Evolutionary conservation across 2,888 invertebrate genomes (phyloP).

Genomic region (Oxycera nigricornis): DNA sequence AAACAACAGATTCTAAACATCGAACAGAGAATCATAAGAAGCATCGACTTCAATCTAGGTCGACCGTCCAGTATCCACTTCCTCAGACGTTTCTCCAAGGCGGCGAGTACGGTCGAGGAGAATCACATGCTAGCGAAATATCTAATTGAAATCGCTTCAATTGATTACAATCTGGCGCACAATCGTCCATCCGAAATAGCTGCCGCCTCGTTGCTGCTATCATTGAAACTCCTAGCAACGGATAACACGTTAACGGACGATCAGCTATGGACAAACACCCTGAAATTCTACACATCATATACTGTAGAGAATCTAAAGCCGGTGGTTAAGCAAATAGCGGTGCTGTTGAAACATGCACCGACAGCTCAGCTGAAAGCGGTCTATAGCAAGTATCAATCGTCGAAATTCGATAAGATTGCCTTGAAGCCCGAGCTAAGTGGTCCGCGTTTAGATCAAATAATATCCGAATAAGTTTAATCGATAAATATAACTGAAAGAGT

Average conservation of each 20-base stretch:
- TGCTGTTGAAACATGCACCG: conserved; percentile 72
- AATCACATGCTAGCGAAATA: conserved; percentile 88
- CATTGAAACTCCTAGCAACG: conserved; percentile 57
- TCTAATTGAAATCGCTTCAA: conserved; percentile 82
- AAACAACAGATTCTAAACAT: conserved; percentile 80
- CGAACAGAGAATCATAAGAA: conserved; percentile 79
- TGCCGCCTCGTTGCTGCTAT: conserved; percentile 57
- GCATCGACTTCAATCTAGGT: conserved; percentile 81
- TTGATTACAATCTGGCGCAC: conserved; percentile 81
- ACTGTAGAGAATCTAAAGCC: conserved; percentile 72
- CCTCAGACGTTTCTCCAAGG: conserved; percentile 77
- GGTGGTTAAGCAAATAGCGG: conserved; percentile 73
- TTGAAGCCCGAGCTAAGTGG: conserved; percentile 67
- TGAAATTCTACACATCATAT: conserved; percentile 81
- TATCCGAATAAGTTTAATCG: background rate
- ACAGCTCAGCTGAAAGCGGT: conserved; percentile 75
- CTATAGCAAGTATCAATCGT: conserved; percentile 70
- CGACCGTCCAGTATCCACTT: conserved; percentile 90
- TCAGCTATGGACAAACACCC: conserved; percentile 75
- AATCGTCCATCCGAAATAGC: conserved; percentile 80
- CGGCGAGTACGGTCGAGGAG: conserved; percentile 67
- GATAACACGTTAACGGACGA: conserved; percentile 57
- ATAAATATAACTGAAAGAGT: background rate
- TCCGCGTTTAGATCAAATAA: conserved; percentile 55
- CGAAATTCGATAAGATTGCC: conserved; percentile 71